Evolutionary conservation across 1,140 invertebrate genomes (phyloP), one percentile per base, ranked within the genome.

Genomic region (Thaumetopoea pityocampa): DNA sequence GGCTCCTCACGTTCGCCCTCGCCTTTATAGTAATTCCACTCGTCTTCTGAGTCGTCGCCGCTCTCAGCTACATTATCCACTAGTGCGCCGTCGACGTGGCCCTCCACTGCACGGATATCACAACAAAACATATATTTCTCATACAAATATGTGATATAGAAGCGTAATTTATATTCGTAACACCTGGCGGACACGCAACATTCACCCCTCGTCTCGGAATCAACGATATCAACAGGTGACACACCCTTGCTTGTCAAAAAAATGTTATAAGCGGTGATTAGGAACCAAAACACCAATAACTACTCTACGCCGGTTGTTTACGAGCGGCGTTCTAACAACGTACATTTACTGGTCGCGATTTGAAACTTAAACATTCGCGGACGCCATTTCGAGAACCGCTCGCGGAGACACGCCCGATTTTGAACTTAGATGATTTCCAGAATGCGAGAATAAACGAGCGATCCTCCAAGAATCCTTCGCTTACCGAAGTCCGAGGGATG

Each of bases 11-110:
- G 60, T 29, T 88, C 87, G 40, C 87, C 85, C 51, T 90, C 89
- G 43, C 89, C 87, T 60, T 89, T 89, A 65, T 88, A 90, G 63
- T 91, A 92, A 70, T 92, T 91, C 91, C 91, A 92, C 89, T 92
- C 91, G 90, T 92, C 91, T 77, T 92, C 91, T 51, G 90, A 91
- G 52, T 92, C 91, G 42, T 91, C 90, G 54, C 87, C 88, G 66
- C 91, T 92, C 69, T 92, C 91, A 53, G 83, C 90, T 89, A 90
- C 89, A 89, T 91, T 91, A 85, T 91, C 90, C 74, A 88, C 85
- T 67, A 88, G 59, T 59, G 65, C 83, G 36, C 70, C 72, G 67
- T 76, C 77, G 49, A 77, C 65, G 71, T 84, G 79, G 67, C 68
- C 59, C 33, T 51, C 80, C 67, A 78, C 80, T 81, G 64, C 42